Base-by-base conservation (phyloP, 2,797 vertebrate species). In the Phoxinus dragarum region DNA sequence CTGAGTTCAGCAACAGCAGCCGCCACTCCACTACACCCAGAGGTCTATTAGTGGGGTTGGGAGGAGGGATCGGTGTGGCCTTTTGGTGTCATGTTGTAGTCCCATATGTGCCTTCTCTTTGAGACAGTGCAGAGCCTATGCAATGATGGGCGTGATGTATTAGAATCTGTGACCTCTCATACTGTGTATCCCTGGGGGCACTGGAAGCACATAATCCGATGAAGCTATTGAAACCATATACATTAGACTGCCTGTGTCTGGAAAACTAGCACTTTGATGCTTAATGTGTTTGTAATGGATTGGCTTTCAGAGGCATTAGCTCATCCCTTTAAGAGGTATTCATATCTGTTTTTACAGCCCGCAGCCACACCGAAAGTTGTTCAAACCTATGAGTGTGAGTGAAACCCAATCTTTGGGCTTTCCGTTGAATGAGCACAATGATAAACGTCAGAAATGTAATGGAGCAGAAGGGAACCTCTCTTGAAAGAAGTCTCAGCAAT, bases 71-170 rank as follows among this genome's bases (percentile, higher is more conserved):
- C 88, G 86, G 87, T 88, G 88, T 89, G 87, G 88, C 77, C 86
- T 92, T 94, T 85, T 86, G 90, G 94, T 95, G 93, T 94, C 94
- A 86, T 92, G 89, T 84, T 89, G 89, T 89, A 93, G 87, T 91
- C 89, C 92, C 93, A 94, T 96, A 93, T 94, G 94, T 89, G 88
- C 85, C 86, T 87, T 87, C 72, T 89, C 88, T 86, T 82, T 54
- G 66, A 80, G 86, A 91, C 84, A 82, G n/a, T 81, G 85, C 44
- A 76, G 59, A 61, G 40, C 9, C 56, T 76, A 79, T 17, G 52
- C 67, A 66, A 66, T 73, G 75, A 86, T 42, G 81, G 75, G 23
- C 52, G 11, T 61, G 74, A 49, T 87, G 85, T 86, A 84, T 90
- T 81, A 72, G 80, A 67, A 44, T 56, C 40, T 54, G 49, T 56